These are phyloP conservation scores for Pan troglodytes DNA, from an alignment of 2,113 vertebrate species.

Conservation along the genomic window DNA sequence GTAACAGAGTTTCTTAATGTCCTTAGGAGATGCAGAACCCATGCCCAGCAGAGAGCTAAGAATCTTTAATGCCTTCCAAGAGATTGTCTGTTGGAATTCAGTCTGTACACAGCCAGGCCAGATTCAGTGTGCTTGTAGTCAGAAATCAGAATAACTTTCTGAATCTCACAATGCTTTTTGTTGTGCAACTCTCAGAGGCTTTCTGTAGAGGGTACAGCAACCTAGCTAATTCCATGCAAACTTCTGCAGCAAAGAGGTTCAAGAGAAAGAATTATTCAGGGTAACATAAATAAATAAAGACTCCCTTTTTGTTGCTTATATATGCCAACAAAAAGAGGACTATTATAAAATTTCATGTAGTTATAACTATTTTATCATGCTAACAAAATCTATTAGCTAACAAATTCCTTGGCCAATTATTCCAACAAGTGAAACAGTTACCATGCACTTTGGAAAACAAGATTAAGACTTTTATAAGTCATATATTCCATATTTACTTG, in stretches of 20 bases:
- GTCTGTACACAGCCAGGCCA: neutral
- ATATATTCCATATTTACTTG: slow-evolving; percentile 27
- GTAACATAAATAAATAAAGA: slow-evolving; percentile 37
- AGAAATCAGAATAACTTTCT: neutral
- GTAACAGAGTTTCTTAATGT: neutral
- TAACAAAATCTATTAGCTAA: neutral
- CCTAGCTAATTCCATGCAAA: neutral
- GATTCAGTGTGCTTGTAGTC: neutral
- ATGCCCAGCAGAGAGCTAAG: neutral
- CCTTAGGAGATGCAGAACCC: neutral
- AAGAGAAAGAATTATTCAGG: slow-evolving; percentile 8
- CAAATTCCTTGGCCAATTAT: slow-evolving; percentile 30
- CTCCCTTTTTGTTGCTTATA: neutral
- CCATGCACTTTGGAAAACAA: slow-evolving; percentile 1
- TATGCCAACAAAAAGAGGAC: neutral
- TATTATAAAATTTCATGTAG: slow-evolving; percentile 28
- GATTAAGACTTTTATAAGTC: slow-evolving; percentile 23
- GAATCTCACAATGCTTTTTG: neutral
- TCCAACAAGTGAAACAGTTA: neutral
- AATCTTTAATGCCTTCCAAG: neutral
- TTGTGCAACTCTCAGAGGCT: neutral
- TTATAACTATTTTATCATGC: slow-evolving; percentile 7
- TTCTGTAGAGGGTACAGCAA: neutral
- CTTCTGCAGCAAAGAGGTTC: neutral
- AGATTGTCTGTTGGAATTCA: neutral